Percentiles rank a stretch among this genome's conserved stretches.
Evolutionary conservation across 2,797 vertebrate species (phyloP).

Genomic region (Hippopotamyrus pictus): DNA sequence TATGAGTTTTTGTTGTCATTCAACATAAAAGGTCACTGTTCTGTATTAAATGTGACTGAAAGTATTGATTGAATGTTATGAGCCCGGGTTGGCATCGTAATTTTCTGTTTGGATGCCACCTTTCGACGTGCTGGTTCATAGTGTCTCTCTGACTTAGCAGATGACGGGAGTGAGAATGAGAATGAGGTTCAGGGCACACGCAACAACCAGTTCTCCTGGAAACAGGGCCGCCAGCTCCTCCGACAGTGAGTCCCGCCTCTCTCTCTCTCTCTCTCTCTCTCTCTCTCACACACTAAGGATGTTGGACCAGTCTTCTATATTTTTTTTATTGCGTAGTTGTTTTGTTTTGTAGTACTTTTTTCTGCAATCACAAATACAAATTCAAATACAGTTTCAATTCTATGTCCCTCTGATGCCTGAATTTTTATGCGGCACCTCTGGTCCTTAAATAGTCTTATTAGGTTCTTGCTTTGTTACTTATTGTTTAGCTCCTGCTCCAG

Average conservation of each 20-base stretch:
- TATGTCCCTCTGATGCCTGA: background rate
- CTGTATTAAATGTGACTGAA: background rate
- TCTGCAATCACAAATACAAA: background rate
- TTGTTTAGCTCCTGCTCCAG: background rate
- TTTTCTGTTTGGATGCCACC: background rate
- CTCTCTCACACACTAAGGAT: background rate
- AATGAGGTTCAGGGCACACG: constrained; percentile 72
- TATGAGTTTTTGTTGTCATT: background rate
- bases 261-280: background rate
- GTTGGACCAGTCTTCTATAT: background rate
- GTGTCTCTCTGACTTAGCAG: constrained; percentile 54
- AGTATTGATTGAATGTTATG: background rate
- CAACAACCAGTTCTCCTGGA: constrained; percentile 97
- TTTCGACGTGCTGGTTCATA: background rate
- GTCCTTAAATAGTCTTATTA: background rate
- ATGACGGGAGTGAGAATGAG: constrained; percentile 93
- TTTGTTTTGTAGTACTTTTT: background rate
- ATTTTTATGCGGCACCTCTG: background rate
- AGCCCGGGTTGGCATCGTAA: background rate
- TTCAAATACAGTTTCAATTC: background rate
- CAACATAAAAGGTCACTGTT: background rate
- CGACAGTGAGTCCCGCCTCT: constrained; percentile 78
- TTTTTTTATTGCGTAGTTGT: background rate
- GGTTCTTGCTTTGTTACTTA: background rate
- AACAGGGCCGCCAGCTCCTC: constrained; percentile 92